Base-by-base conservation (phyloP, 2,113 vertebrate species). In the Scolopax mira region DNA sequence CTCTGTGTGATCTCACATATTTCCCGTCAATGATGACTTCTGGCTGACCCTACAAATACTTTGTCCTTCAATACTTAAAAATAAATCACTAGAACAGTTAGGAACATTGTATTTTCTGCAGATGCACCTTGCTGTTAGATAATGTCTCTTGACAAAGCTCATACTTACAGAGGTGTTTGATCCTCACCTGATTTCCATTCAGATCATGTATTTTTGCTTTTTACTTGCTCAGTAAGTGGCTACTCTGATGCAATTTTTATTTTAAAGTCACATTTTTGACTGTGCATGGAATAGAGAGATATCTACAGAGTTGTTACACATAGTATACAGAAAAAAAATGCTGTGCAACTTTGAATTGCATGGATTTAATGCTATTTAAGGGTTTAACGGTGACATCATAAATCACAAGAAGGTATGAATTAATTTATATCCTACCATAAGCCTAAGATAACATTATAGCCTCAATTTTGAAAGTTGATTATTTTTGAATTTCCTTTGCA, bases 21-120 rank as follows among this genome's bases (percentile, higher is more conserved):
- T 97, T 98, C 98, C 94, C 95, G 88, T 96, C 92, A 98, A 88
- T 93, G 89, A 89, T 98, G 98, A 98, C 98, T 99, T 97, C 98
- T 99, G 98, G 98, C 97, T 99, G 98, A 99, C 97, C 98, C 96
- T 97, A 85, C 94, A 97, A 98, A 97, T 97, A 98, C 97, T 98
- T 98, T 98, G 96, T 98, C 96, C 90, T 97, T 95, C 85, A 64
- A 31, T 93, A 91, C 73, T 96, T 94, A 91, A 94, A 94, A 97
- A 95, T 73, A 81, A 96, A 91, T 95, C 13, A 13, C 58, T 66
- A 55, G 94, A 89, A 80, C 72, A 42, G 83, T 88, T 67, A 71
- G 48, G 70, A 85, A 49, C 71, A 79, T 55, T 89, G n/a, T 84
- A 75, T 95, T 90, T 96, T 86, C 46, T 79, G 70, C 88, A 90